A percentile compares a stretch with the other conserved stretches of the same genome.
These are phyloP conservation scores for Bolinopsis microptera DNA, from an alignment of 37 sponge, comb jelly and placozoan species.

Conservation along the genomic window DNA sequence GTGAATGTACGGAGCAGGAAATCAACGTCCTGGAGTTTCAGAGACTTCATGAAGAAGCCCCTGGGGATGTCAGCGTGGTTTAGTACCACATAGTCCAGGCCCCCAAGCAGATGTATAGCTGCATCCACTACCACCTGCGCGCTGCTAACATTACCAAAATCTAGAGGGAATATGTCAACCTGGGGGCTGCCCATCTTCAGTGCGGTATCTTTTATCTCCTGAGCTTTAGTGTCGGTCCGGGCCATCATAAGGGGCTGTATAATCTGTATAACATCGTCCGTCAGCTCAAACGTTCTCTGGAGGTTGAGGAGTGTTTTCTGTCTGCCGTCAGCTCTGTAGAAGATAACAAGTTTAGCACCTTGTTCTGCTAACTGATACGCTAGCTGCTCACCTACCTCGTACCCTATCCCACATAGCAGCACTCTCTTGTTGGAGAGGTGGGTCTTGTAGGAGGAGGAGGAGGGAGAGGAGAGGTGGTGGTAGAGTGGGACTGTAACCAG, in stretches of 20 bases:
- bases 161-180: not conserved
- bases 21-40: not conserved
- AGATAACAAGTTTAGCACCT: not conserved
- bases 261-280: not conserved
- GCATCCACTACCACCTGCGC: not conserved
- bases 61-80: slow-evolving; percentile 44
- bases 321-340: not conserved
- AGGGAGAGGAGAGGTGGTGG: not conserved
- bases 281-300: not conserved
- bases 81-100: not conserved
- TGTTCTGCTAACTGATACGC: not conserved
- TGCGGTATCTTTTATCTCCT: slow-evolving; percentile 14
- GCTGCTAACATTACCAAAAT: not conserved
- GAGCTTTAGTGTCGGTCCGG: not conserved
- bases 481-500: not conserved
- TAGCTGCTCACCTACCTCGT: slow-evolving; percentile 29
- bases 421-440: not conserved
- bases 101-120: not conserved
- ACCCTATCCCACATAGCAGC: not conserved
- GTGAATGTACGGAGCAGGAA: not conserved
- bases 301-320: not conserved
- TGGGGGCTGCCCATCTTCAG: not conserved
- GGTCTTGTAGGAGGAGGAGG: not conserved
- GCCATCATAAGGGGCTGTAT: not conserved
- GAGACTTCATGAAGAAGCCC: not conserved